Conservation (phyloP, 2,888 invertebrate species). For the Autographa gamma region DNA sequence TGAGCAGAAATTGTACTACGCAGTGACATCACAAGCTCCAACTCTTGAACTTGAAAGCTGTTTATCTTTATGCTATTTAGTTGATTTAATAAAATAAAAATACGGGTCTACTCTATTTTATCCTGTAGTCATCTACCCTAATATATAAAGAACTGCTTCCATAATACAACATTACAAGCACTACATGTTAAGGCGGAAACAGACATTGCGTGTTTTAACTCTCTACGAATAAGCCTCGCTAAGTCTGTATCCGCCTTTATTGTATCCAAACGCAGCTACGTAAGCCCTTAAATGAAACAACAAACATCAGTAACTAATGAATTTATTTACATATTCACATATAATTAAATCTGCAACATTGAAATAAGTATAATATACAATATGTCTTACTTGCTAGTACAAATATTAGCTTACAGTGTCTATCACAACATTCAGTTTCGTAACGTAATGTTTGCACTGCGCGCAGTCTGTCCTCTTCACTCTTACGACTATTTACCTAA, state of each 20-base stretch:
- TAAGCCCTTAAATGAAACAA: slow-evolving; percentile 59
- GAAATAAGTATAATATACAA: slow-evolving; percentile 76
- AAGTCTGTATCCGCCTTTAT: not conserved
- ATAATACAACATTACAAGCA: no score
- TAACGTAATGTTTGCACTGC: slow-evolving; percentile 63
- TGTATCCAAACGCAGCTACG: not conserved
- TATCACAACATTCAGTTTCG: slow-evolving; percentile 88
- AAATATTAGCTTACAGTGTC: slow-evolving; percentile 76
- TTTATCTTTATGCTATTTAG: no score
- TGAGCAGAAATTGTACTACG: no score
- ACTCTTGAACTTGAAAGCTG: no score
- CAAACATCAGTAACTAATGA: slow-evolving; percentile 79
- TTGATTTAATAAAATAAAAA: no score
- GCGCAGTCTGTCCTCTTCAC: slow-evolving; percentile 48
- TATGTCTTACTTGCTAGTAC: slow-evolving; percentile 75
- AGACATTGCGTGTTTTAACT: no score
- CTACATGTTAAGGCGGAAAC: no score
- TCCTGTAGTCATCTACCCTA: no score
- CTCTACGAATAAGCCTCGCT: no score
- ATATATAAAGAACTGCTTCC: no score
- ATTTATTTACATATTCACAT: slow-evolving; percentile 89
- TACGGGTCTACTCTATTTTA: no score
- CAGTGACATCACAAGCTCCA: no score
- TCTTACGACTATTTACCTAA: slow-evolving; percentile 35
- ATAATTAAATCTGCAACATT: slow-evolving; percentile 83